Evolutionary conservation across 2,888 invertebrate species (phyloP), one percentile per base, ranked within the genome.

Genomic region (Dorcus hopei): DNA sequence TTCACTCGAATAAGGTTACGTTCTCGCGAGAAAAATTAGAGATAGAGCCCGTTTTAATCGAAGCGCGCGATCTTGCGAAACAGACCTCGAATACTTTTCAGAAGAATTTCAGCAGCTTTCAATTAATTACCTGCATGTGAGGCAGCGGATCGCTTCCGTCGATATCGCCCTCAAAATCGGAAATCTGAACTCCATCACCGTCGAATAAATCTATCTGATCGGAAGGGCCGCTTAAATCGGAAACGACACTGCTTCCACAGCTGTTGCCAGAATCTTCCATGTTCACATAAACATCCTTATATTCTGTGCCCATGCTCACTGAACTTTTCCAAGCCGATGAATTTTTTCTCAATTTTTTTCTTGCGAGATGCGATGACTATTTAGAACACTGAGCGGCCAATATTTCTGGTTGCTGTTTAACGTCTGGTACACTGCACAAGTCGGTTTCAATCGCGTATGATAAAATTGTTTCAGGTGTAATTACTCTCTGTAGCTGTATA

Each of bases 171-270:
- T 77, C 83, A 41, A 83, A 79, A 69, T 83, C 83, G 67, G 85
- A 84, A 7, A 84, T 82, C 75, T 83, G 83, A 56, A 83, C 81
- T 58, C 76, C 76, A 54, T 84, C 85, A 57, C 83, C 83, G 68
- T 85, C 84, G 49, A 83, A 83, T 65, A 81, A 80, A 67, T 84
- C 84, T 49, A 72, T 70, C 58, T 72, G 72, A 61, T 76, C 75
- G 9, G 74, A 72, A 41, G 75, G 72, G 43, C 75, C 74, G 65
- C 77, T 76, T 63, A 70, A 73, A 66, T 77, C 77, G 54, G 78
- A 78, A 58, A 78, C 74, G 59, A 78, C 77, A 71, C 78, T 78
- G 70, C 77, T 77, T 60, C 79, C 78, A 70, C 79, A 78, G 72
- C 79, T 79, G 70, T 79, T 78, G 57, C 78, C 78, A 38, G 78